Percentiles rank a stretch among this genome's conserved stretches.
Evolutionary conservation across 2,797 vertebrate species (phyloP).

Genomic region (Apogon talboti): DNA sequence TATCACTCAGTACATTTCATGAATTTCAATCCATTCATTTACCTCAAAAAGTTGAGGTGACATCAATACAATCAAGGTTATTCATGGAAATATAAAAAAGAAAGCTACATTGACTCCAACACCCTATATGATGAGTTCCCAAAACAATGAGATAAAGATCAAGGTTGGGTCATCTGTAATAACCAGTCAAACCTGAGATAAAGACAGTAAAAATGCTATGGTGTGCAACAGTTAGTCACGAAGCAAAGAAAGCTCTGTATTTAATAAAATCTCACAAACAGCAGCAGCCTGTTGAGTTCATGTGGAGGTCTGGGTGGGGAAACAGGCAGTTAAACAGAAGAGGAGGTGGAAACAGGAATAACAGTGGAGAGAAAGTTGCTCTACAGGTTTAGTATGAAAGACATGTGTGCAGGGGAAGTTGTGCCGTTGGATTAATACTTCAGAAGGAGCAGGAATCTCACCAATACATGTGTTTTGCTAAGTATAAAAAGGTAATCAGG

Average conservation of each 20-base stretch:
- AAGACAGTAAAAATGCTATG: too few relatives aligned
- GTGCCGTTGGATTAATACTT: neutral
- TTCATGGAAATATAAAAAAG: too few relatives aligned
- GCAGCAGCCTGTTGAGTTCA: constrained; percentile 1
- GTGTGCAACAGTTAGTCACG: neutral
- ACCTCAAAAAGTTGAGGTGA: too few relatives aligned
- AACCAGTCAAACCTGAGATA: too few relatives aligned
- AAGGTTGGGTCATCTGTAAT: too few relatives aligned
- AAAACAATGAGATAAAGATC: too few relatives aligned
- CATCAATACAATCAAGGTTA: too few relatives aligned
- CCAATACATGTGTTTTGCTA: neutral
- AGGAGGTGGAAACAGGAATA: neutral
- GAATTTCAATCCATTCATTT: too few relatives aligned
- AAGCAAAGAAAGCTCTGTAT: too few relatives aligned
- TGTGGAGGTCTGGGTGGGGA: neutral
- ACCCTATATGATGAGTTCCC: too few relatives aligned
- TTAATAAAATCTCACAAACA: neutral
- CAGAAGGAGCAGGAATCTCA: neutral
- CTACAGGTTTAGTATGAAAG: constrained; percentile 39
- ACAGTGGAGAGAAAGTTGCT: constrained; percentile 11
- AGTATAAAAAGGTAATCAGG: neutral
- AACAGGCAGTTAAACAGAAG: neutral
- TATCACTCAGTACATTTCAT: too few relatives aligned
- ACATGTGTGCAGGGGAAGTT: neutral
- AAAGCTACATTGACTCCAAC: too few relatives aligned